Base-by-base conservation (phyloP, 2,797 vertebrate species). In the Phylloscopus collybita region DNA sequence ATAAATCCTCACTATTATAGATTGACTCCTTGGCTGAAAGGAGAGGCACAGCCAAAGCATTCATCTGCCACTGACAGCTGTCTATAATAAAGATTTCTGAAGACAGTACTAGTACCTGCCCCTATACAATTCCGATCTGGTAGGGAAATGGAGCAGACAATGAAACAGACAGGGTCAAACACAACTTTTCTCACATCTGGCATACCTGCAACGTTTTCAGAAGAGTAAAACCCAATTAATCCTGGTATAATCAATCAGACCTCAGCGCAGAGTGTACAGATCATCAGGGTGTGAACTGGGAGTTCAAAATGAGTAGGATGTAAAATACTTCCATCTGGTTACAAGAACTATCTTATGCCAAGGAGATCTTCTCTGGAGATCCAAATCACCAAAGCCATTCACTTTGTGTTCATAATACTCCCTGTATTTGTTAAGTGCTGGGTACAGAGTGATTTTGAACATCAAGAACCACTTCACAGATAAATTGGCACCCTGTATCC, bases 141-240 rank as follows among this genome's bases (percentile, higher is more conserved):
- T 65, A 80, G 65, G 53, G 30, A 87, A 90, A 71, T 7, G 10
- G 34, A 92, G 38, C 25, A 42, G 56, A 91, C 54, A 61, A 66
- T 20, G 49, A 66, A 80, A 54, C 19, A 60, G 49, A 67, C 2
- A 0, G 80, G 64, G 54, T 83, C 76, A 89, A 70, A 62, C 16
- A 18, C 50, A 93, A 86, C 76, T 95, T 81, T 76, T 76, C 81
- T 25, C 42, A 85, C 56, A 84, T 93, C 93, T 95, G 80, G 81
- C n/a, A 2, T 53, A 94, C 61, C 51, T 80, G 38, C 45, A 1
- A 75, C 11, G 3, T 50, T 86, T 95, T 87, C 20, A 1, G 23
- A 92, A 92, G 69, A 78, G n/a, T 70, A 83, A 88, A 34, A 62
- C 57, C 62, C 56, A 73, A 67, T 93, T 66, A 86, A 93, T 66